These are phyloP conservation scores for Hypocryptadius cinnamomeus DNA, from an alignment of 2,113 vertebrate genomes.

Conservation along the genomic window DNA sequence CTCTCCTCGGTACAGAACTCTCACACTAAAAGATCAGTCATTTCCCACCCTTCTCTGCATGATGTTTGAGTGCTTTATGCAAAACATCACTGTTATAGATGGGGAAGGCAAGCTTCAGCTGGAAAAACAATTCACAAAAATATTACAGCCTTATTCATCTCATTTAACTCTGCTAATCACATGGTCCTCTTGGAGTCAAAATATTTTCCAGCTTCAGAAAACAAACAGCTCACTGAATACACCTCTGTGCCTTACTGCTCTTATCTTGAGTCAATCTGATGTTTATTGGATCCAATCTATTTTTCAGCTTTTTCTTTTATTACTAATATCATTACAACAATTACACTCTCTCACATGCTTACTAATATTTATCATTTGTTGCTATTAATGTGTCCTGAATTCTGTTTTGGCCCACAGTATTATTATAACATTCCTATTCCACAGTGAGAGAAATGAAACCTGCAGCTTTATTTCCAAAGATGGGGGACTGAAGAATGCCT, in stretches of 20 bases:
- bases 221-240: conserved; percentile 21
- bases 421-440: background rate
- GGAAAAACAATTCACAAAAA: conserved; percentile 43
- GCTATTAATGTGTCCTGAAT: background rate
- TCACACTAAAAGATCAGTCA: background rate
- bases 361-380: conserved; percentile 43
- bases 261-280: conserved; percentile 19
- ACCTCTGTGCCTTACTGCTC: conserved; percentile 28
- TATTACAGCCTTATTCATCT: conserved; percentile 42
- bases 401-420: background rate
- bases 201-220: conserved; percentile 44
- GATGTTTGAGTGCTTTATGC: conserved; percentile 36
- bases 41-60: background rate
- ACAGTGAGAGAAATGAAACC: conserved; percentile 1
- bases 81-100: conserved; percentile 1
- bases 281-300: conserved; percentile 48
- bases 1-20: background rate
- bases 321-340: conserved; percentile 37
- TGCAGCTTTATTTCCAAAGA: conserved; percentile 34
- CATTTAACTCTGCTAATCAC: conserved; percentile 59
- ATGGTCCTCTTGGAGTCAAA: conserved; percentile 46
- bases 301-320: conserved; percentile 51
- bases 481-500: background rate
- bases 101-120: conserved; percentile 39
- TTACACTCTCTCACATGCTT: conserved; percentile 1